These are phyloP conservation scores for Mimas tiliae DNA, from an alignment of 2,888 invertebrate genomes.

Conservation along the genomic window DNA sequence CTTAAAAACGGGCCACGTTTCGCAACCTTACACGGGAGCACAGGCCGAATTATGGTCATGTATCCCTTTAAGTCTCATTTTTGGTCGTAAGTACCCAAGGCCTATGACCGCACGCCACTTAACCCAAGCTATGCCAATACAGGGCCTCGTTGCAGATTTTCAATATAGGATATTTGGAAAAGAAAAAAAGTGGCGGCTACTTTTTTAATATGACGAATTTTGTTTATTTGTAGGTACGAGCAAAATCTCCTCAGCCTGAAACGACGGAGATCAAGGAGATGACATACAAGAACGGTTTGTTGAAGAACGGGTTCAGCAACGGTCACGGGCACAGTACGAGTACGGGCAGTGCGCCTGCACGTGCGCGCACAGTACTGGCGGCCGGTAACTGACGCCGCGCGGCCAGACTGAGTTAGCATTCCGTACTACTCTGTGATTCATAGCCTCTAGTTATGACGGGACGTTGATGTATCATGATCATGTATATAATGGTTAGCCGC, in stretches of 20 bases:
- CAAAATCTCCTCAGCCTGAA: slow-evolving; percentile 54
- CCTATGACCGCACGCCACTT: too few relatives aligned
- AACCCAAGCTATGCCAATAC: too few relatives aligned
- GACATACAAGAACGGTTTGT: slow-evolving; percentile 64
- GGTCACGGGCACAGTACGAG: slow-evolving; percentile 64
- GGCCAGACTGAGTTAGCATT: slow-evolving; percentile 49
- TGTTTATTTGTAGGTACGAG: slow-evolving; percentile 56
- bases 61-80: too few relatives aligned
- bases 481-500: slow-evolving; percentile 41
- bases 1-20: too few relatives aligned
- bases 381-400: slow-evolving; percentile 74
- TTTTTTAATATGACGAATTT: neutral
- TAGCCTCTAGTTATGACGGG: slow-evolving; percentile 47
- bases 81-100: too few relatives aligned
- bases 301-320: slow-evolving; percentile 73
- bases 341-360: slow-evolving; percentile 44
- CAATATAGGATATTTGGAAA: too few relatives aligned
- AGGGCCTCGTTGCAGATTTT: too few relatives aligned
- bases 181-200: too few relatives aligned
- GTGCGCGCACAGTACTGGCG: slow-evolving; percentile 74
- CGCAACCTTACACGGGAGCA: too few relatives aligned
- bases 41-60: too few relatives aligned
- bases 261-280: slow-evolving; percentile 57
- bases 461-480: too few relatives aligned
- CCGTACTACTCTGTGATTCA: slow-evolving; percentile 64